Evolutionary conservation across 1,140 invertebrate genomes (phyloP).

Genomic region (Drosophila seguyi): DNA sequence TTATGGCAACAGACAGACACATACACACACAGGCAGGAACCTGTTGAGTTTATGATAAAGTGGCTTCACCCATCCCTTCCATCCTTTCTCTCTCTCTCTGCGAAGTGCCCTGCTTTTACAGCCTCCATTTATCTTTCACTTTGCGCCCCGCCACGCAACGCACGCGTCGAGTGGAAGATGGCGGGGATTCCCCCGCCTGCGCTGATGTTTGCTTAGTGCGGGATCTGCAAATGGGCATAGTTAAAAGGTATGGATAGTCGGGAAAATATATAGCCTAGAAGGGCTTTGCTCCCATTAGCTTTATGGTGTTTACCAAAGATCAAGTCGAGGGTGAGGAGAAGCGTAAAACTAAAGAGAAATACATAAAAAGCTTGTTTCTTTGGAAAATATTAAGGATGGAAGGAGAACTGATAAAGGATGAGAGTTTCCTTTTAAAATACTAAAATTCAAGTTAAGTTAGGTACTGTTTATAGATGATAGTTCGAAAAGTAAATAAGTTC

Average conservation of each 20-base stretch:
- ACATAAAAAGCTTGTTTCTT: background rate
- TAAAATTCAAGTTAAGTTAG: too few relatives aligned
- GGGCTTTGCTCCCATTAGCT: conserved; percentile 22
- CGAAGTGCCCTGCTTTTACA: conserved; percentile 52
- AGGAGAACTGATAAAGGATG: background rate
- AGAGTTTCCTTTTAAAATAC: background rate
- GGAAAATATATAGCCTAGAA: conserved; percentile 14
- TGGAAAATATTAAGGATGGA: background rate
- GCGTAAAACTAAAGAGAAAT: background rate
- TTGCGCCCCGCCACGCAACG: conserved; percentile 24
- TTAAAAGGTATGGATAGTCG: conserved; percentile 16
- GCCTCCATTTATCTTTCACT: conserved; percentile 60
- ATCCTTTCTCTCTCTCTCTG: conserved; percentile 27
- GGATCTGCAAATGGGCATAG: conserved; percentile 38
- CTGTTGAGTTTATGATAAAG: conserved; percentile 67
- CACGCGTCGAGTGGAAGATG: conserved; percentile 43
- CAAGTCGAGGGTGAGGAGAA: too few relatives aligned
- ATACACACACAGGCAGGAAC: conserved; percentile 16
- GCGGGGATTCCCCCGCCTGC: conserved; percentile 27
- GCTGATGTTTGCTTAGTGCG: conserved; percentile 38
- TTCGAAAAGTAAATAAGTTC: too few relatives aligned
- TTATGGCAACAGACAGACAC: conserved; percentile 43
- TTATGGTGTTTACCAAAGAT: conserved; percentile 9
- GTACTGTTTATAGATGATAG: too few relatives aligned
- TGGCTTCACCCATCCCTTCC: conserved; percentile 29